Percentiles rank a stretch among this genome's conserved stretches.
Conservation (phyloP, 2,888 invertebrate genomes). For the Clepsis dumicolana region DNA sequence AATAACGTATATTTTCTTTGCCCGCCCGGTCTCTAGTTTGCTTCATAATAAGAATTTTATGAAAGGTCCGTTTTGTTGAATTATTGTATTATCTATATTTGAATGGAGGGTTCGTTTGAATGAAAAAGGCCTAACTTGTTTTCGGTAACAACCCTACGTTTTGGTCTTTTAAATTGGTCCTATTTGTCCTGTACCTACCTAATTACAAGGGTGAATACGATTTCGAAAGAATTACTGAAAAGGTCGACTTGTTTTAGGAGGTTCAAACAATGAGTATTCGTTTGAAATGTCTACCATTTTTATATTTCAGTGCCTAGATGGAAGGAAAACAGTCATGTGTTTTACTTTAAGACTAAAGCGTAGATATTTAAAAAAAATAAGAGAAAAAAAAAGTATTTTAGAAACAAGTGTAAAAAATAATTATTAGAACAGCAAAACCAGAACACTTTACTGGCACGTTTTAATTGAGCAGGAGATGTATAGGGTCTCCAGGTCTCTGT, state of each 20-base stretch:
- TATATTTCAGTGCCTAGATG: no score
- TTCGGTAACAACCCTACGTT: background rate
- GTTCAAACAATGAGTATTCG: background rate
- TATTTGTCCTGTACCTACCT: background rate
- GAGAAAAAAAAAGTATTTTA: no score
- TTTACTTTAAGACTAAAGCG: background rate
- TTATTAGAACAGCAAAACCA: no score
- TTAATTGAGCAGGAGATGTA: no score
- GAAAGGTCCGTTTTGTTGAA: constrained; percentile 3
- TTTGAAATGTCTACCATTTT: background rate
- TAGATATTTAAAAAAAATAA: no score
- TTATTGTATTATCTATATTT: background rate
- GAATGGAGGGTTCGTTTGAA: constrained; percentile 4
- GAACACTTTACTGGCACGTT: no score
- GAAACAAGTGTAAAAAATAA: no score
- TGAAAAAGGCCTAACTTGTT: background rate
- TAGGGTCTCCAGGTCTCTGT: no score
- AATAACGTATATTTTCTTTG: constrained; percentile 25
- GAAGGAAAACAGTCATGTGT: no score
- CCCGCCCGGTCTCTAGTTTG: background rate
- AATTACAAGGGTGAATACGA: background rate
- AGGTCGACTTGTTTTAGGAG: background rate
- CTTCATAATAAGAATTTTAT: constrained; percentile 8
- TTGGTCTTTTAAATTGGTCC: background rate
- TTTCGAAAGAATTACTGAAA: background rate